Evolutionary conservation across 2,113 vertebrate genomes (phyloP).

Genomic region (Tychaedon coryphoeus): DNA sequence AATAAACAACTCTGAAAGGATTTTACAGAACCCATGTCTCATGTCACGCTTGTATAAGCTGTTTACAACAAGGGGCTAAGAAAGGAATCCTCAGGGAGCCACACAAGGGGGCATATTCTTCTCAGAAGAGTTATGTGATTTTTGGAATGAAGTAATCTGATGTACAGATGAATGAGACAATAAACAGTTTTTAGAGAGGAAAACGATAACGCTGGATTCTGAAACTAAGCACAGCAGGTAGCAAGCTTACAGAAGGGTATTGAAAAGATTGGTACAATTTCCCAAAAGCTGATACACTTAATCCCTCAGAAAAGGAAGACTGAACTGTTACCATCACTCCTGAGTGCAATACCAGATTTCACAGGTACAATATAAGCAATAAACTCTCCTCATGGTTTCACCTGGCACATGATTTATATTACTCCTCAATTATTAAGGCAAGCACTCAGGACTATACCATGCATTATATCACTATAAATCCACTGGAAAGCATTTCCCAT

Average conservation of each 20-base stretch:
- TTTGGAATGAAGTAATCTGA: slow-evolving; percentile 33
- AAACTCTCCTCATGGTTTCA: not conserved
- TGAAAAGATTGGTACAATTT: not conserved
- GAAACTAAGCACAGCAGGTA: slow-evolving; percentile 43
- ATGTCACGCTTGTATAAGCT: not conserved
- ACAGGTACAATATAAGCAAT: not conserved
- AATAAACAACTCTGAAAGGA: slow-evolving; percentile 34
- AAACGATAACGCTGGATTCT: not conserved
- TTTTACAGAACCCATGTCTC: not conserved
- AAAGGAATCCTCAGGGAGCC: not conserved
- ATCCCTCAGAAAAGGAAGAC: not conserved
- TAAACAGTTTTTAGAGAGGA: slow-evolving; percentile 26
- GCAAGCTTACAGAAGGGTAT: not conserved
- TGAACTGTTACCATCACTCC: not conserved
- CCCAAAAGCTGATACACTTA: slow-evolving; percentile 24
- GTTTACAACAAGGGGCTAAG: slow-evolving; percentile 7
- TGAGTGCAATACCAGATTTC: not conserved
- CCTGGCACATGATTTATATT: not conserved
- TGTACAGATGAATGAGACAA: slow-evolving; percentile 6
- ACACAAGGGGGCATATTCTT: not conserved
- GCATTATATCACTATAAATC: not conserved
- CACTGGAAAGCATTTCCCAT: not conserved
- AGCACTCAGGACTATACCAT: rapidly evolving
- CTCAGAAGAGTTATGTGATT: not conserved
- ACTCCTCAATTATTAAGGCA: not conserved